These are phyloP conservation scores for Parazoanthus atlanticus DNA, from an alignment of 92 coral and sea anemone species.

Conservation along the genomic window DNA sequence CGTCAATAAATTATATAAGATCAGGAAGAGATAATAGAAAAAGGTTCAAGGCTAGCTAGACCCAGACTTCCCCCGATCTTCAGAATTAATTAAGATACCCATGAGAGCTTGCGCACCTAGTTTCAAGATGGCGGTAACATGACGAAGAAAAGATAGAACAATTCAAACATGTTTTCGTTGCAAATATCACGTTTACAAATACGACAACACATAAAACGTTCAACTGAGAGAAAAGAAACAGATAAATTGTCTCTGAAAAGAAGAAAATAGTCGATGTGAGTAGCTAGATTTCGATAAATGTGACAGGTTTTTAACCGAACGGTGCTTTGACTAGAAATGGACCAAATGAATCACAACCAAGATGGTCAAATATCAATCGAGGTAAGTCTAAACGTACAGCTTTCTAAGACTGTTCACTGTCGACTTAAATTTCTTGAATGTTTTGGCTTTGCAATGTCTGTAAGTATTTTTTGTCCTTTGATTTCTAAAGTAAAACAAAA, in stretches of 20 bases:
- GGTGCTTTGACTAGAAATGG: slow-evolving; percentile 15
- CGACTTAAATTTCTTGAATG: neutral
- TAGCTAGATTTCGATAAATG: neutral
- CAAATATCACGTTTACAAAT: neutral
- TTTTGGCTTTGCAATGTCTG: neutral
- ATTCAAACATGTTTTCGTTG: slow-evolving; percentile 8
- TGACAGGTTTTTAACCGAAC: neutral
- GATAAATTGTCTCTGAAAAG: neutral
- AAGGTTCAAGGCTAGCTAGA: neutral
- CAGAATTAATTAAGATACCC: neutral
- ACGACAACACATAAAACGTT: slow-evolving; percentile 14
- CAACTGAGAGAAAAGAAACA: neutral
- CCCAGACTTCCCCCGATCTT: neutral
- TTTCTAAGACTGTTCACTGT: neutral
- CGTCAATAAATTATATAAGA: too few species aligned
- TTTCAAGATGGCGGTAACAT: neutral
- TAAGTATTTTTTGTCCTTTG: neutral
- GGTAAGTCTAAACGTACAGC: neutral
- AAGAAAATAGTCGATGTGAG: too few species aligned
- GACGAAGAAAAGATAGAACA: neutral
- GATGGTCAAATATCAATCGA: slow-evolving; percentile 3
- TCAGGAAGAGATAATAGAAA: too few species aligned
- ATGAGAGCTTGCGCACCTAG: neutral
- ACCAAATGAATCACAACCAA: neutral
- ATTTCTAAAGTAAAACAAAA: neutral